Evolutionary conservation across 2,113 vertebrate genomes (phyloP).

Genomic region (Larimichthys polyactis): DNA sequence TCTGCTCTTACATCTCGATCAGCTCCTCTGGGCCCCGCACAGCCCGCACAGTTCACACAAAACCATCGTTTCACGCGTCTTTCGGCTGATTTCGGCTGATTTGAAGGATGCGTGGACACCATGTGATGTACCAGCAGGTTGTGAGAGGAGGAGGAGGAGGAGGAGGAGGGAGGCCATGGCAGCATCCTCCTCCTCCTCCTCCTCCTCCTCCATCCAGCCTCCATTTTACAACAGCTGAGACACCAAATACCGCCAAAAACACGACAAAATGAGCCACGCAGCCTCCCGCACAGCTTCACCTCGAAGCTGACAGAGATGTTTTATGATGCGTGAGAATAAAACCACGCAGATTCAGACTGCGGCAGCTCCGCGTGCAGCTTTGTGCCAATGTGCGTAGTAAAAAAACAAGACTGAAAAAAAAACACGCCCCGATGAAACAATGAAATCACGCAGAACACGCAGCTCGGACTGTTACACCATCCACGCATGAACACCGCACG

Average conservation of each 20-base stretch:
- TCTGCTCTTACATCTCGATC: background rate
- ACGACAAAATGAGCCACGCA: background rate
- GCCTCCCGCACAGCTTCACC: rapidly evolving
- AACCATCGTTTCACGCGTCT: too few species aligned
- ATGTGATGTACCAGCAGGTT: conserved; percentile 28
- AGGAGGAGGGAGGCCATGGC: conserved; percentile 47
- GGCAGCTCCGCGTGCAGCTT: background rate
- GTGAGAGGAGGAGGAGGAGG: conserved; percentile 4
- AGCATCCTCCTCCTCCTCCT: conserved; percentile 44
- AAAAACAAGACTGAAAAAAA: conserved; percentile 45
- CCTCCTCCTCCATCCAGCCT: conserved; percentile 64
- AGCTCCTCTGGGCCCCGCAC: background rate
- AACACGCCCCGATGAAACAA: conserved; percentile 59
- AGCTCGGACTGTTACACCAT: too few species aligned
- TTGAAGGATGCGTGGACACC: background rate
- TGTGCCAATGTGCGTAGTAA: conserved; percentile 68
- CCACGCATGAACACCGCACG: too few species aligned
- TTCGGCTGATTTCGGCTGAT: background rate
- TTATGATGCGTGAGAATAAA: rapidly evolving
- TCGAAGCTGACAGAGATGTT: rapidly evolving
- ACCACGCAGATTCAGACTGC: rapidly evolving
- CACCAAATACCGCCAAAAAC: background rate
- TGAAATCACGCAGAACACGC: conserved; percentile 13
- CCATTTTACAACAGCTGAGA: conserved; percentile 66
- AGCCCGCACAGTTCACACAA: too few species aligned